Evolutionary conservation across 2,113 vertebrate genomes (phyloP), one percentile per base, ranked within the genome.

Genomic region (Dasyurus viverrinus): DNA sequence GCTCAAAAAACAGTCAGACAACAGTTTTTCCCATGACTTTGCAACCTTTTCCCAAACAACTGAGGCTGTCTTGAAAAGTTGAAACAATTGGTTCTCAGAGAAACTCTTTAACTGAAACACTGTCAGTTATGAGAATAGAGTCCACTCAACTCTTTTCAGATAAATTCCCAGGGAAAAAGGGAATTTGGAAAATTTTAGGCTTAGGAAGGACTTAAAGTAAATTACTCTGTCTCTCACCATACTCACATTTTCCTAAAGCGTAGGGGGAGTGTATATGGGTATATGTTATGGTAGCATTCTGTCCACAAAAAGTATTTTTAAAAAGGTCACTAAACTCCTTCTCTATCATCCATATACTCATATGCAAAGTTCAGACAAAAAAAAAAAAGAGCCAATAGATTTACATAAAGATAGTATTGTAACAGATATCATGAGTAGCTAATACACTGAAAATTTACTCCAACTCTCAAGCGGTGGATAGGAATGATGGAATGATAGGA

Each of bases 21-120:
- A 95, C 98, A 98, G 97, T 97, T 97, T 99, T 99, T 99, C 99
- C 99, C 99, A 99, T 99, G 99, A 99, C 99, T 99, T 99, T 98
- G 97, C 98, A 99, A 98, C 98, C 99, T 99, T 99, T 99, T 99
- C 98, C 98, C 98, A 99, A 99, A 99, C 97, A 98, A 98, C 98
- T 96, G 97, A 98, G 97, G 98, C 98, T 98, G 98, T 98, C 97
- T 84, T 98, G 98, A 97, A 97, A 98, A 93, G 92, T 93, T 96
- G 93, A 98, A 98, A 99, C 99, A 99, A 98, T 99, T 98, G 98
- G 98, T 99, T 99, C 98, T 99, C 99, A 99, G 98, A 99, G 98
- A 98, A 97, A 91, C 97, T 97, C 96, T 97, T 96, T 98, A 98
- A 98, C 98, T 98, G 98, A 96, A 98, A 97, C 97, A 94, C 97